Base-by-base conservation (phyloP, 2,113 vertebrate genomes). In the Arenaria interpres region DNA sequence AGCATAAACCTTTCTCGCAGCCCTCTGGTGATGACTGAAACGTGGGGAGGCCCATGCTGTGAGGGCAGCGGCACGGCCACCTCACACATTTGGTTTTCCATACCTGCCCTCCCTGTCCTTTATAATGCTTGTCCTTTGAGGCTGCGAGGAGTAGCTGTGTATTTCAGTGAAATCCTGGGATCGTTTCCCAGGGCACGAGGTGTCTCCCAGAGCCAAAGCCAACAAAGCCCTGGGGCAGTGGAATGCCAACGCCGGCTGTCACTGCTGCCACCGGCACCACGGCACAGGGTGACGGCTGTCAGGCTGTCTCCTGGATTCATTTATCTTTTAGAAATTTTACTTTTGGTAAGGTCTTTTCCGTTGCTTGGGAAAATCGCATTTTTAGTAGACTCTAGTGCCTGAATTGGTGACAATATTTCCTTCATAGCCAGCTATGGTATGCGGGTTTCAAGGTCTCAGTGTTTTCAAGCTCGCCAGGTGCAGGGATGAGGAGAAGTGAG, bases 121-220 rank as follows among this genome's bases (percentile, higher is more conserved):
- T 14, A 0, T 23, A 12, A 4, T 1, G 17, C 71, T 8, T 11
- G 0, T 23, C 46, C 41, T 56, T 5, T 2, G 19, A 32, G 23
- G 4, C 56, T 43, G 20, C 7, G 2, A 37, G 35, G 48, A 50
- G 8, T 9, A 18, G 2, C 46, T 2, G 9, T 4, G 0, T 6
- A 7, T 50, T n/a, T 9, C 48, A 3, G 8, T 1, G 6, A 20
- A n/a, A 5, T 4, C 13, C 67, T 7, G 1, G 2, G 1, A 0
- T 10, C 6, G 0, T 12, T 27, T 46, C 35, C 12, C 32, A 3
- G 57, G 4, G 1, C 28, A 2, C 0, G 32, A 5, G 24, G 32
- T 11, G 32, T 66, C 75, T 28, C 33, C 18, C 5, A 23, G 74
- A 3, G 4, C 46, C 4, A 15, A 0, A 11, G 35, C 1, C 2